Conservation (phyloP, 1,140 invertebrate species). For the Agrypnia vestita region DNA sequence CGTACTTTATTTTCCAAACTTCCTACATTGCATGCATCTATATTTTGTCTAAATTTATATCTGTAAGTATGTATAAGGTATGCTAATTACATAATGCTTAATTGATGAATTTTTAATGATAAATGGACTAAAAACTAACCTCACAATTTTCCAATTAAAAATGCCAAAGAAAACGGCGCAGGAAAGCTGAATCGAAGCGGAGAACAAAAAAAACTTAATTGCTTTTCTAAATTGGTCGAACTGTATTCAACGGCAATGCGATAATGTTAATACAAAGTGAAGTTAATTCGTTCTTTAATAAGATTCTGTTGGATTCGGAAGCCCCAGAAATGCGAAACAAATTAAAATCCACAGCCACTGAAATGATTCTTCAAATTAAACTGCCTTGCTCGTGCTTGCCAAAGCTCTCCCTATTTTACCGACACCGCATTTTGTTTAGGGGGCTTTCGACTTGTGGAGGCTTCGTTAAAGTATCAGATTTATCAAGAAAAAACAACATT, state of each 20-base stretch:
- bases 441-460: slow-evolving; percentile 21
- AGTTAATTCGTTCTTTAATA: slow-evolving; percentile 55
- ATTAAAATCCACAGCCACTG: slow-evolving; percentile 50
- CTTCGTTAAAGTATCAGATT: slow-evolving; percentile 57
- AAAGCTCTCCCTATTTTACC: slow-evolving; percentile 35
- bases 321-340: slow-evolving; percentile 54
- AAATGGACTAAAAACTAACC: too few species aligned
- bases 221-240: slow-evolving; percentile 8
- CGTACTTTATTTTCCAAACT: too few species aligned
- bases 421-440: slow-evolving; percentile 9
- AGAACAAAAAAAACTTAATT: slow-evolving; percentile 31
- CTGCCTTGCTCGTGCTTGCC: slow-evolving; percentile 28
- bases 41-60: too few species aligned
- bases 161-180: too few species aligned
- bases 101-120: too few species aligned
- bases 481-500: slow-evolving; percentile 48
- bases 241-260: slow-evolving; percentile 29
- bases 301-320: slow-evolving; percentile 55
- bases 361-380: slow-evolving; percentile 46
- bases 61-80: too few species aligned
- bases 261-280: slow-evolving; percentile 48
- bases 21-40: too few species aligned
- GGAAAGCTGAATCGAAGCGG: too few species aligned
- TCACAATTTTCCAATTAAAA: too few species aligned
- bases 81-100: too few species aligned